Evolutionary conservation across 1,140 invertebrate species (phyloP), one percentile per base, ranked within the genome.

Genomic region (Papilio aristodemus): DNA sequence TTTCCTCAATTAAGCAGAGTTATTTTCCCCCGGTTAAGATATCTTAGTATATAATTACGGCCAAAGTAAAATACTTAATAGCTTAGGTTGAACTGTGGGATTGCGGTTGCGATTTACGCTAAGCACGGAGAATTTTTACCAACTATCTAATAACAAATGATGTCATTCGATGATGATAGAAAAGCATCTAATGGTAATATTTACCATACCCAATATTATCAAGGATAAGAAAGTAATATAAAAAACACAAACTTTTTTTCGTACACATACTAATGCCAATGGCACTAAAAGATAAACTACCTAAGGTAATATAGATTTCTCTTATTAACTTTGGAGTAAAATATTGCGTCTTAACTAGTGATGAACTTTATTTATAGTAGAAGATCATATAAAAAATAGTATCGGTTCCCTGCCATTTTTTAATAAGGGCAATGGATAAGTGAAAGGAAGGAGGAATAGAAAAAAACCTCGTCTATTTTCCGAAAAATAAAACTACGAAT

Each of bases 1-100:
- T 71, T 71, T 71, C 70, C 70, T 67, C 43, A 41, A 68, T 68
- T 57, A 14, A 27, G 59, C 57, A 13, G 37, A 54, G 58, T 67
- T 46, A 71, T 63, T 71, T 63, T 17, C 43, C 27, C 22, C 58
- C 57, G 62, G 67, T 68, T 64, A 60, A 57, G 39, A 39, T 54
- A 54, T 36, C 7, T 36, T 8, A 32, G 59, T 46, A 13, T 68
- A 68, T 58, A 68, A 71, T 71, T 68, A 71, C 36, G 32, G 22
- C 22, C 8, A n/a, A 64, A 25, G 60, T 39, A 64, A 64, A 64
- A 64, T 25, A 64, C 60, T 64, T 64, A 64, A 64, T 64, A 41
- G 38, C 60, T 43, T 64, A 11, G 13, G 17, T 27, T 64, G 22
- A 63, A 27, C 60, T 43, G 17, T 39, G 59, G 59, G 4, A 54